Evolutionary conservation across 2,113 vertebrate genomes (phyloP), one percentile per base, ranked within the genome.

Genomic region (Tiliqua scincoides): DNA sequence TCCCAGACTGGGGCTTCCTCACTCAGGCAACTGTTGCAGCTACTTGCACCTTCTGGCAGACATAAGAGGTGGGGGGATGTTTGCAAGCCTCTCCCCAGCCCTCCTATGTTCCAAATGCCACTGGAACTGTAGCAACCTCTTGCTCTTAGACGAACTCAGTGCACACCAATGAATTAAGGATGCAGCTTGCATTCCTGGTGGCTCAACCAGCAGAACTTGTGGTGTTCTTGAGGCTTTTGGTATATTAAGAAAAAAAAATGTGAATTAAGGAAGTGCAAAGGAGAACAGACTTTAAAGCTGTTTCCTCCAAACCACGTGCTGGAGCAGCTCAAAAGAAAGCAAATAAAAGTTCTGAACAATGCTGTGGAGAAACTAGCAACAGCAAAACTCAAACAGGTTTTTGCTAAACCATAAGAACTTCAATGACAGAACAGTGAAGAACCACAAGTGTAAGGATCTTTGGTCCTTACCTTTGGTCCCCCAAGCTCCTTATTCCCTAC

Each of bases 261-360:
- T 48, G 8, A 67, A 14, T 68, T 48, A 27, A 12, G 18, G 8
- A 67, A 15, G 71, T 25, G 9, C 23, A 11, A 11, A 78, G 32
- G 25, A 14, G 3, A 87, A 73, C 92, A 94, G 88, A 93, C 91
- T 89, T 88, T 85, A 54, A 92, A 94, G 78, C 0, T 0, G 68
- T 93, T 92, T 86, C 73, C 82, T 32, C 61, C 91, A 1, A 1
- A 82, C 6, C 23, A 70, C 65, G 9, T 86, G 57, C 81, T 83
- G 32, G 83, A 68, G 63, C 73, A 59, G 68, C 77, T 90, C 27
- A 57, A 3, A n/a, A 9, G 52, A 68, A 48, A 3, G 81, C 85
- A 90, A 86, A 79, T 32, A 54, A 0, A 0, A 20, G 30, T 20
- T 17, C 67, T 35, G 68, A 71, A 71, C 32, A 18, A 79, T 61